A percentile compares a stretch with the other conserved stretches of the same genome.
These are phyloP conservation scores for Sylvia atricapilla DNA, from an alignment of 2,113 vertebrate genomes.

Conservation along the genomic window DNA sequence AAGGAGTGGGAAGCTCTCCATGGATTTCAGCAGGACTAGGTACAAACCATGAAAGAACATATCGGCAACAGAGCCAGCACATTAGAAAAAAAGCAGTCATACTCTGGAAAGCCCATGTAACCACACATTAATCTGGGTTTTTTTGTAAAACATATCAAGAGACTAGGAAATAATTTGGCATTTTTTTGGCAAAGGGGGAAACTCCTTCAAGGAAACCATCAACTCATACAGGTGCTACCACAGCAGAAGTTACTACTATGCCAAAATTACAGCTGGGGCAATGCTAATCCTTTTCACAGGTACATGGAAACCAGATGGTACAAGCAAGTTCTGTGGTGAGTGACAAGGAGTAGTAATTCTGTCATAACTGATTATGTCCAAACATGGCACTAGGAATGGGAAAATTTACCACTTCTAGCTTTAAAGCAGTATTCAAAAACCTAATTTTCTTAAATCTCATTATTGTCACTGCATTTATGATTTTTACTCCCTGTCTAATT, in stretches of 20 bases:
- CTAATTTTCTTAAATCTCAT: neutral
- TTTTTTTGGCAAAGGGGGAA: neutral
- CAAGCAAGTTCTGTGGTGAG: neutral
- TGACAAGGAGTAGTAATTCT: neutral
- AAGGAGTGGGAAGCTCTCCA: neutral
- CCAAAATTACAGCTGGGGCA: slow-evolving; percentile 16
- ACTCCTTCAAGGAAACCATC: neutral
- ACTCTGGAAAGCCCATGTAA: slow-evolving; percentile 23
- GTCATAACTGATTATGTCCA: neutral
- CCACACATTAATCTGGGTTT: neutral
- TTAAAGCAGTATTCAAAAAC: neutral
- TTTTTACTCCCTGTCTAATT: neutral
- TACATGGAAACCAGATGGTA: neutral
- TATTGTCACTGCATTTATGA: neutral
- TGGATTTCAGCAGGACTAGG: neutral
- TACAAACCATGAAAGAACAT: neutral
- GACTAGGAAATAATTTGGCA: slow-evolving; percentile 5
- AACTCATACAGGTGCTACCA: neutral
- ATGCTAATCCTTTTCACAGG: neutral
- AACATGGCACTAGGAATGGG: neutral
- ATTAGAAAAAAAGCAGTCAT: neutral
- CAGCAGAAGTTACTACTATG: neutral
- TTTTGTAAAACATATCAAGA: slow-evolving; percentile 11
- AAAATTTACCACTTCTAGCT: neutral
- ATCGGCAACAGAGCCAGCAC: neutral